Evolutionary conservation across 2,113 vertebrate genomes (phyloP).

Genomic region (Prunella himalayana): DNA sequence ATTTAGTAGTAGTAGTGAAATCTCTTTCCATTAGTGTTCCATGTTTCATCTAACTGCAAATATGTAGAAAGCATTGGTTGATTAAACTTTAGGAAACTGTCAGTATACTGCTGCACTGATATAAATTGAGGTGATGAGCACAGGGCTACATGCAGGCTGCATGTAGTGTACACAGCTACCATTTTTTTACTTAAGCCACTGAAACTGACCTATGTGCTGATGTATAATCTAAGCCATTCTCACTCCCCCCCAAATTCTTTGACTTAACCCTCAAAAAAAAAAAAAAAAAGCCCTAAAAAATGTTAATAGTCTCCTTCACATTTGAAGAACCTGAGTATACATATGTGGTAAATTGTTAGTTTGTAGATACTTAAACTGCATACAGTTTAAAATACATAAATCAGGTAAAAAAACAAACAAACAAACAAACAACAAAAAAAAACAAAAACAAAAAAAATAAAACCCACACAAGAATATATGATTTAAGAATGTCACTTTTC

Average conservation of each 20-base stretch:
- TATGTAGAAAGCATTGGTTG: background rate
- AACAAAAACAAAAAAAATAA: no score
- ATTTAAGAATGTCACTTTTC: background rate
- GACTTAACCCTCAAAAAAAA: background rate
- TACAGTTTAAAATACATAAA: background rate
- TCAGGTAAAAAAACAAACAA: no score
- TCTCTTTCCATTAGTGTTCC: background rate
- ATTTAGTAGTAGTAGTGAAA: background rate
- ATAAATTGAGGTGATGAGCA: background rate
- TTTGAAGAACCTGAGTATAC: background rate
- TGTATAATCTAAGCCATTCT: background rate
- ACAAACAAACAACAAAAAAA: no score
- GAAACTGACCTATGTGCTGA: background rate
- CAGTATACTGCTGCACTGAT: background rate
- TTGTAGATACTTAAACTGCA: background rate
- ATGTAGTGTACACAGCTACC: background rate
- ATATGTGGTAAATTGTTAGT: fast-evolving
- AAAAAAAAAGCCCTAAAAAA: background rate
- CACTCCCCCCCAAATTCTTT: background rate
- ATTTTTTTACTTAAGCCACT: background rate
- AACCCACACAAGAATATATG: no score
- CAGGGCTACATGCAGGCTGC: background rate
- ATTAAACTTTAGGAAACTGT: background rate
- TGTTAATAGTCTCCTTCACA: background rate
- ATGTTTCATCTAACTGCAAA: background rate